phyloP scores from a whole-genome alignment of 2,888 invertebrate genomes.

The Acrocera orbiculus region DNA sequence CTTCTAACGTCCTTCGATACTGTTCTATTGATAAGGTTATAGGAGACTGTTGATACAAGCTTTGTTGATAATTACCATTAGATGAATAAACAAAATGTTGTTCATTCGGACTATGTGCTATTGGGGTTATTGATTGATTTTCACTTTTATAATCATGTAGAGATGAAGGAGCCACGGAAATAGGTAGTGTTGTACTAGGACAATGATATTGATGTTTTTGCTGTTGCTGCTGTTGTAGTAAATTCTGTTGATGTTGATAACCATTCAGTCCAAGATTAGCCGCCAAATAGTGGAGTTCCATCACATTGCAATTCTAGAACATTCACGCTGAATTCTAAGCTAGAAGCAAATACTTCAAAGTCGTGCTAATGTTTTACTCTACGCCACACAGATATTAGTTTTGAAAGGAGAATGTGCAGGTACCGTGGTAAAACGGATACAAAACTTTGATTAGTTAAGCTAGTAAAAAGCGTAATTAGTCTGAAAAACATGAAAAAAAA shows the following conservation, averaged over 20 bases:
- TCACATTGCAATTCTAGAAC: constrained; percentile 31
- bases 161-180: constrained; percentile 12
- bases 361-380: constrained; percentile 15
- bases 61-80: constrained; percentile 7
- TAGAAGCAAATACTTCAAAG: constrained; percentile 18
- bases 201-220: constrained; percentile 1
- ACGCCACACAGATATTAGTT: constrained; percentile 10
- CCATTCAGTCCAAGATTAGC: constrained; percentile 4
- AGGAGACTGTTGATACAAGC: constrained; percentile 13
- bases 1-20: constrained; percentile 25
- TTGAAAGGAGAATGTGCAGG: constrained; percentile 2
- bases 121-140: constrained; percentile 17
- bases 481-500: too few species aligned
- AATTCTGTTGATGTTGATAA: constrained; percentile 2
- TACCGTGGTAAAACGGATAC: too few species aligned
- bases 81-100: constrained; percentile 11
- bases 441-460: too few species aligned
- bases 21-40: constrained; percentile 22
- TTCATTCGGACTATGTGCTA: constrained; percentile 23
- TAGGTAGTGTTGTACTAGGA: constrained; percentile 8
- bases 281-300: constrained; percentile 30
- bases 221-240: constrained; percentile 2
- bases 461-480: too few species aligned
- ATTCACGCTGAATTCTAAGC: constrained; percentile 26
- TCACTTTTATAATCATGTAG: constrained; percentile 15